Evolutionary conservation across 2,797 vertebrate species (phyloP).

Genomic region (Galagoides demidoff): DNA sequence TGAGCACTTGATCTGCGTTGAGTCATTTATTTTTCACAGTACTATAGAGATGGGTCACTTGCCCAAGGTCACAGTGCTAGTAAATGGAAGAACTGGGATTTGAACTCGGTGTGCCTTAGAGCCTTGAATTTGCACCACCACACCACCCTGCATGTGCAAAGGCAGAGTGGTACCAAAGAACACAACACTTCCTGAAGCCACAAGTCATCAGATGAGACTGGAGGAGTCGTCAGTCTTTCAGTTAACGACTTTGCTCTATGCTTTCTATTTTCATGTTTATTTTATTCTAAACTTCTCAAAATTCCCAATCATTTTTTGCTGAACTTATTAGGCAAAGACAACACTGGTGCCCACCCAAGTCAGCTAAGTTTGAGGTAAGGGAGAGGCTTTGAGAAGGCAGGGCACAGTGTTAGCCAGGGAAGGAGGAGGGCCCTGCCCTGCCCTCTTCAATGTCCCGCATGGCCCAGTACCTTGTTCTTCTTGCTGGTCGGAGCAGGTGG

Average conservation of each 20-base stretch:
- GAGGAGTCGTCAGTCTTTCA: background rate
- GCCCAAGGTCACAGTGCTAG: background rate
- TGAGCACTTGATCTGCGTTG: background rate
- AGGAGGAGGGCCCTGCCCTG: background rate
- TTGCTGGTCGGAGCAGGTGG: slow-evolving; percentile 98
- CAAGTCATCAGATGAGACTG: rapidly evolving
- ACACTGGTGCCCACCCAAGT: background rate
- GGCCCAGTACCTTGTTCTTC: slow-evolving; percentile 95
- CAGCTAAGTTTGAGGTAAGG: background rate
- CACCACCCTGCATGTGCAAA: background rate
- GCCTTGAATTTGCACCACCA: too few relatives aligned
- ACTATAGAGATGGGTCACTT: background rate
- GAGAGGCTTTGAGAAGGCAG: background rate
- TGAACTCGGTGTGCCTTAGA: background rate
- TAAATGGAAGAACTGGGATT: background rate
- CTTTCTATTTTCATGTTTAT: background rate
- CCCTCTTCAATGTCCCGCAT: rapidly evolving
- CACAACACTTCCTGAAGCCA: background rate
- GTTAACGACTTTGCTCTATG: background rate
- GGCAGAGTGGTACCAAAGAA: background rate
- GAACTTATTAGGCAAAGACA: background rate
- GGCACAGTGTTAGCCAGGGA: background rate
- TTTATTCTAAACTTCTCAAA: background rate
- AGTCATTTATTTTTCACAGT: background rate
- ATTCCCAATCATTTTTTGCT: background rate